Conservation (phyloP, 2,888 invertebrate species). For the Harmothoe impar region DNA sequence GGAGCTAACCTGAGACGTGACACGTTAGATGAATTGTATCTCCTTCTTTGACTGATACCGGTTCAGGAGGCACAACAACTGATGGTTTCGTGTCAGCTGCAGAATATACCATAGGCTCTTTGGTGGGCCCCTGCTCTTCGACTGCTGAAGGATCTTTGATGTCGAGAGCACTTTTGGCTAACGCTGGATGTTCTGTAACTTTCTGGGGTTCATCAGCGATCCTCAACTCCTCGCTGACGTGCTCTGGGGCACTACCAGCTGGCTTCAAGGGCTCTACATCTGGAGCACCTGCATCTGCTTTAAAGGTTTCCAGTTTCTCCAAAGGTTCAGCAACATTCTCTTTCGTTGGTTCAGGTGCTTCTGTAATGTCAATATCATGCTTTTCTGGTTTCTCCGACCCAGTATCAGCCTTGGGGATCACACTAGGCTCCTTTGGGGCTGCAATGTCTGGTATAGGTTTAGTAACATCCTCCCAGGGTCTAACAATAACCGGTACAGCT, state of each 20-base stretch:
- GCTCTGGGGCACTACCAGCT: no score
- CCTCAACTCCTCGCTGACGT: not conserved
- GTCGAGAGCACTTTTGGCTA: no score
- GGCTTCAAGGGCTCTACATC: no score
- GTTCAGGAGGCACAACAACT: not conserved
- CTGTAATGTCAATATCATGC: not conserved
- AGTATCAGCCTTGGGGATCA: not conserved
- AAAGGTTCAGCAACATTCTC: no score
- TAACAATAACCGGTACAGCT: not conserved
- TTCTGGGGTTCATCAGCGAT: not conserved
- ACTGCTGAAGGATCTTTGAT: no score
- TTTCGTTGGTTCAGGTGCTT: no score
- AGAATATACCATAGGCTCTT: no score
- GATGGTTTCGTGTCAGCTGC: not conserved
- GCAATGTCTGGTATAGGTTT: not conserved
- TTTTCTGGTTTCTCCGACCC: not conserved
- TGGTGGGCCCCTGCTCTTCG: no score
- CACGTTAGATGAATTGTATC: conserved; percentile 22
- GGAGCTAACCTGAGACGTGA: conserved; percentile 40
- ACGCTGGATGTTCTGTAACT: no score
- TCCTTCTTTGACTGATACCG: not conserved
- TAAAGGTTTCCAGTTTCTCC: not conserved
- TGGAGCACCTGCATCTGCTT: no score
- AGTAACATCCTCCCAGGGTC: not conserved
- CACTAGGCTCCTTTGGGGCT: no score